Evolutionary conservation across 2,888 invertebrate genomes (phyloP).

Genomic region (Xestia sexstrigata): DNA sequence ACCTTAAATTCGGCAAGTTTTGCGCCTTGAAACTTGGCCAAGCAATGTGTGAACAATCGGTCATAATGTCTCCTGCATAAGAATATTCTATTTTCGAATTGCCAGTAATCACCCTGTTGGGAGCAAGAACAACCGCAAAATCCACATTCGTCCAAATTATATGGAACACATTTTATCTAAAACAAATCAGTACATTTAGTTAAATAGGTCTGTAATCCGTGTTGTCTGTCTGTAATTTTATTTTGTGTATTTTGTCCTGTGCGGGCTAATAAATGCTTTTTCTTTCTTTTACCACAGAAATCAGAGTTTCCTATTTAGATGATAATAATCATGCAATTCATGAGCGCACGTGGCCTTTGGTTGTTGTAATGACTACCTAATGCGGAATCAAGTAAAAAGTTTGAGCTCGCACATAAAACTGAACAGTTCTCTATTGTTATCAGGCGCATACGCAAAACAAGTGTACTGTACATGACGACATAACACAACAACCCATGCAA

Average conservation of each 20-base stretch:
- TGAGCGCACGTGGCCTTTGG: not conserved
- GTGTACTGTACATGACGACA: not conserved
- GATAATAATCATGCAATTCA: not conserved
- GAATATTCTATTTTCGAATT: constrained; percentile 86
- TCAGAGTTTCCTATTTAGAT: not conserved
- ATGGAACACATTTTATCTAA: constrained; percentile 89
- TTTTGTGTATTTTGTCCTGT: too few species aligned
- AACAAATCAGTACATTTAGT: constrained; percentile 15
- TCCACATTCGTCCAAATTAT: constrained; percentile 87
- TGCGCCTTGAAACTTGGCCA: constrained; percentile 84
- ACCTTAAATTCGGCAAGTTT: constrained; percentile 87
- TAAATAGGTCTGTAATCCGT: too few species aligned
- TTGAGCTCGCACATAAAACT: not conserved
- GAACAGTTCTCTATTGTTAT: too few species aligned
- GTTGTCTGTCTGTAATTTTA: too few species aligned
- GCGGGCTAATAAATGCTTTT: too few species aligned
- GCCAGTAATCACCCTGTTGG: constrained; percentile 91
- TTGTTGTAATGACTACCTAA: not conserved
- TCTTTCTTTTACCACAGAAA: too few species aligned
- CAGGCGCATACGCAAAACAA: not conserved
- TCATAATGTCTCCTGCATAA: constrained; percentile 86
- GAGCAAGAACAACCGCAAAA: constrained; percentile 86
- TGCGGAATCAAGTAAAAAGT: not conserved
- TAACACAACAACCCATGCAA: too few species aligned
- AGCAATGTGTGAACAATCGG: constrained; percentile 82